Conservation (phyloP, 2,113 vertebrate species). For the Thinocorus orbignyianus region DNA sequence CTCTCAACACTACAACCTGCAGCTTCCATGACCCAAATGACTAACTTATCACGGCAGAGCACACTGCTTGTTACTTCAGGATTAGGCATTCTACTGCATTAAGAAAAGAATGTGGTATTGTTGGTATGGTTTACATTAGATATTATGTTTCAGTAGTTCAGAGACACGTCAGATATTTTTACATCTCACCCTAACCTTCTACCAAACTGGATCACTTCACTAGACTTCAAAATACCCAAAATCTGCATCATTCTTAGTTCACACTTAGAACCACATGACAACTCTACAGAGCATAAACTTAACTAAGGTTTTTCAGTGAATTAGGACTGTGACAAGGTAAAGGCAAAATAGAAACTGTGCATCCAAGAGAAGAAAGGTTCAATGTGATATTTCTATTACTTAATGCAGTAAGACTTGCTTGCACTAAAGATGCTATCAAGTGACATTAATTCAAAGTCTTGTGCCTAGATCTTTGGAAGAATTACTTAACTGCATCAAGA, state of each 20-base stretch:
- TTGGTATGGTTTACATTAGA: not conserved
- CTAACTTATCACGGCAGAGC: not conserved
- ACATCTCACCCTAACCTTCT: not conserved
- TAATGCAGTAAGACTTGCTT: not conserved
- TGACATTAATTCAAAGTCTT: not conserved
- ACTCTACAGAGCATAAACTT: not conserved
- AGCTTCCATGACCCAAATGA: not conserved
- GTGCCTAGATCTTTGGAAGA: not conserved
- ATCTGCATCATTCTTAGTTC: not conserved
- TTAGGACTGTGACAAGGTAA: not conserved
- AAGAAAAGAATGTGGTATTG: not conserved
- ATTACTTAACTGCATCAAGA: not conserved
- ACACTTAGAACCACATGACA: not conserved
- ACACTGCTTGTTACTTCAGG: not conserved
- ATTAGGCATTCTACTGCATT: not conserved
- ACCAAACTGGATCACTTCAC: not conserved
- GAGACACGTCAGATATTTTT: not conserved
- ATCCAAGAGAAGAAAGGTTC: not conserved
- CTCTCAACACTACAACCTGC: not conserved
- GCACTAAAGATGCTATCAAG: not conserved
- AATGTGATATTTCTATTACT: not conserved
- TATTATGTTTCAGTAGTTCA: not conserved
- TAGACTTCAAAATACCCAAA: not conserved
- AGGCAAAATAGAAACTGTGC: not conserved
- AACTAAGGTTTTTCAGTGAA: not conserved